Evolutionary conservation across 2,113 vertebrate species (phyloP).

Genomic region (Microcebus lehilahytsara): DNA sequence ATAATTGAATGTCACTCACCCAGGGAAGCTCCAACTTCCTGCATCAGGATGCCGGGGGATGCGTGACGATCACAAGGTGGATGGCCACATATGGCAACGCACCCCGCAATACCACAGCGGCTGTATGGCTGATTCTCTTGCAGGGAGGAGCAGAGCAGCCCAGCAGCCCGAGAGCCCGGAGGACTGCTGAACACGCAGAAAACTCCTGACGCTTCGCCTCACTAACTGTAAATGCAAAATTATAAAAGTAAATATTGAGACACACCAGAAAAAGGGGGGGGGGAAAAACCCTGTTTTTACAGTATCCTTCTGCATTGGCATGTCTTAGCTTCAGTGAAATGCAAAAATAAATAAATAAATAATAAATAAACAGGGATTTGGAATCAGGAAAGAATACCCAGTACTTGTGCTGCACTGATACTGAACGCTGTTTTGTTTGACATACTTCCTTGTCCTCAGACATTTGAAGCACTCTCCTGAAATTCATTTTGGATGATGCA

Average conservation of each 20-base stretch:
- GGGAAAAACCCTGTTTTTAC: neutral
- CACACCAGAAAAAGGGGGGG: neutral
- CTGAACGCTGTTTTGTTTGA: neutral
- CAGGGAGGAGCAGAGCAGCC: neutral
- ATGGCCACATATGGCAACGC: neutral
- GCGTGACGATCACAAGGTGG: neutral
- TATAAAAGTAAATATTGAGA: neutral
- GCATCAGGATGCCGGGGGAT: conserved; percentile 57
- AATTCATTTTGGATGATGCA: neutral
- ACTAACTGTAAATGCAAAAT: neutral
- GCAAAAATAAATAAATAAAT: neutral
- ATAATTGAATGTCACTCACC: conserved; percentile 81
- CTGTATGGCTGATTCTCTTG: neutral
- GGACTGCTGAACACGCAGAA: neutral
- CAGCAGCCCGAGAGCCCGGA: neutral
- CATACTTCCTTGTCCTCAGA: neutral
- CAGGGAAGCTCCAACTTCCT: conserved; percentile 62
- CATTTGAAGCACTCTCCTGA: neutral
- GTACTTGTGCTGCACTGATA: neutral
- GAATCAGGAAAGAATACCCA: neutral
- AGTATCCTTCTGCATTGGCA: neutral
- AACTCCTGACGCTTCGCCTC: neutral
- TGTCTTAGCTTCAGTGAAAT: neutral
- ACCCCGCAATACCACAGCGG: neutral
- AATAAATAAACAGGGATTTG: neutral